Conservation (phyloP, 2,888 invertebrate species). For the Loripinus fragilis region DNA sequence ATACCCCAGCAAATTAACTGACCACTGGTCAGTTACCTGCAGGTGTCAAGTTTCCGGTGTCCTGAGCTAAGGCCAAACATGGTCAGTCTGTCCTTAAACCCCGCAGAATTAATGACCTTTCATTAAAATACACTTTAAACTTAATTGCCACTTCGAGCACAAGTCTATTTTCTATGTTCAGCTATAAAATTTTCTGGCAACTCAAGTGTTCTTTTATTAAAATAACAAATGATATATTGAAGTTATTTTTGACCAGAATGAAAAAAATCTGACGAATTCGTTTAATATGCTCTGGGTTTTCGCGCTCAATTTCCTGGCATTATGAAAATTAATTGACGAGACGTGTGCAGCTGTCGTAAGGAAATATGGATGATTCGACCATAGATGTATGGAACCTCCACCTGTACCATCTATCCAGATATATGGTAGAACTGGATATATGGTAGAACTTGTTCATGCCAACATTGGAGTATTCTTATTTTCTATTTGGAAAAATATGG, state of each 20-base stretch:
- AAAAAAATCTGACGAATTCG: constrained; percentile 5
- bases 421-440: no score
- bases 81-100: constrained; percentile 56
- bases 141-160: constrained; percentile 43
- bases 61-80: constrained; percentile 39
- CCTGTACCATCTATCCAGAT: no score
- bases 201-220: constrained; percentile 20
- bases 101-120: constrained; percentile 50
- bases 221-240: constrained; percentile 17
- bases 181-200: neutral
- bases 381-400: no score
- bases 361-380: no score
- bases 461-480: no score
- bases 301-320: neutral
- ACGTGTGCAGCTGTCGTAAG: no score
- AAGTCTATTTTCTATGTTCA: constrained; percentile 20
- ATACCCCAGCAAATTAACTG: neutral
- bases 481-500: no score
- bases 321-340: neutral
- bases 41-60: constrained; percentile 53
- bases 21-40: constrained; percentile 33
- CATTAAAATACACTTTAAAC: constrained; percentile 61
- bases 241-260: constrained; percentile 1
- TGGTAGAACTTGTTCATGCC: no score
- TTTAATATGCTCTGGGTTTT: neutral